Base-by-base conservation (phyloP, 2,888 invertebrate genomes). In the Pollenia angustigena region DNA sequence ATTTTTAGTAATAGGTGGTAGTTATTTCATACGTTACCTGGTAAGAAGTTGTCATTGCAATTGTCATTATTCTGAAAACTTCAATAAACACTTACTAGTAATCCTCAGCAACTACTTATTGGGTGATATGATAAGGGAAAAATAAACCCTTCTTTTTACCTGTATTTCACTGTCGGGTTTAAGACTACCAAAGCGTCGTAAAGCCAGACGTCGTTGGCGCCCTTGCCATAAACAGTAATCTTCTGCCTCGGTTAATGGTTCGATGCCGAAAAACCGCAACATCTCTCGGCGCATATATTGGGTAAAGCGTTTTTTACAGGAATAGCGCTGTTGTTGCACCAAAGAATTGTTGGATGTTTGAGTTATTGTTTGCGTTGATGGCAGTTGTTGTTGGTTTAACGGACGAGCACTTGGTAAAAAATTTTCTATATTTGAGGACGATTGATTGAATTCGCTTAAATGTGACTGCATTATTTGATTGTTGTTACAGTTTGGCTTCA, bases 201-300 rank as follows among this genome's bases (percentile, higher is more conserved):
- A 88, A 0, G 93, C 93, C 7, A 93, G 88, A 0, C 93, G 92
- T 0, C 92, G 90, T 78, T 93, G 93, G 0, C 93, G 90, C 3
- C 93, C 93, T 48, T 90, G 89, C 93, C 93, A 93, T 44, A 93
- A 88, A 2, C 85, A 88, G 4, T 89, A 91, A 75, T 93, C 93
- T 3, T 91, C 90, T 0, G 91, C 90, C 81, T 93, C 93, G 0
- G 91, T 92, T 60, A 90, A 91, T 0, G 87, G 76, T 60, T 93
- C 93, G 0, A 93, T 92, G 2, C 93, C 93, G 74, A 93, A 93
- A 80, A 93, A 93, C 8, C 90, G 91, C 0, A 93, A 90, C 14
- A 93, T 91, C 82, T 93, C 92, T 1, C 92, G 91, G 9, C 91
- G 90, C 40, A 93, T 88, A 74, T 93, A 93, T 40, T 91, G 92